These are phyloP conservation scores for Platyura marginata DNA, from an alignment of 1,140 invertebrate species.

Conservation along the genomic window DNA sequence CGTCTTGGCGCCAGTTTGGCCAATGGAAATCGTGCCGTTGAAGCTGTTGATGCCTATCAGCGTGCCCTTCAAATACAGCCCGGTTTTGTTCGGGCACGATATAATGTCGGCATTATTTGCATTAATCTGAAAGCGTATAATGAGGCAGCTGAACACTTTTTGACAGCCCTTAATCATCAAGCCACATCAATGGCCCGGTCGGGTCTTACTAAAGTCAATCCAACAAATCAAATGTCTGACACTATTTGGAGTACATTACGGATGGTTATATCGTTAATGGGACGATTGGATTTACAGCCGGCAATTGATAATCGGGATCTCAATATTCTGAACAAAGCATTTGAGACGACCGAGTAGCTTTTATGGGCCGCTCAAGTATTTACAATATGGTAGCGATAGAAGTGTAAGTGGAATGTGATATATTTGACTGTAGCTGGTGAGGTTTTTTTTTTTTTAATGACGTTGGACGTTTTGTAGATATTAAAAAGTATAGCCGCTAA, in stretches of 20 bases:
- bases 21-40: slow-evolving; percentile 84
- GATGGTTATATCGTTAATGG: slow-evolving; percentile 75
- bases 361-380: too few species aligned
- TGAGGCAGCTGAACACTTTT: slow-evolving; percentile 88
- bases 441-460: too few species aligned
- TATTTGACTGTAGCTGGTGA: too few species aligned
- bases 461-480: too few species aligned
- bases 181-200: slow-evolving; percentile 45
- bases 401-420: too few species aligned
- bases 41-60: slow-evolving; percentile 92
- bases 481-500: too few species aligned
- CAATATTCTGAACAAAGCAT: slow-evolving; percentile 18
- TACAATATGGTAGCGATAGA: too few species aligned
- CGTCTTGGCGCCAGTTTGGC: slow-evolving; percentile 90
- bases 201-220: slow-evolving; percentile 24
- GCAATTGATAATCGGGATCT: slow-evolving; percentile 56
- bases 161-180: slow-evolving; percentile 87
- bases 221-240: slow-evolving; percentile 57
- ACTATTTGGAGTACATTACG: slow-evolving; percentile 89
- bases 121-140: slow-evolving; percentile 88
- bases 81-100: slow-evolving; percentile 89
- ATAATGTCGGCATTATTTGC: slow-evolving; percentile 95
- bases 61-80: slow-evolving; percentile 79
- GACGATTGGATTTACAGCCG: slow-evolving; percentile 57
- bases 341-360: slow-evolving; percentile 6